A percentile compares a stretch with the other conserved stretches of the same genome.
Evolutionary conservation across 64 coral and sea anemone genomes (phyloP).

Genomic region (Porites australiensis): DNA sequence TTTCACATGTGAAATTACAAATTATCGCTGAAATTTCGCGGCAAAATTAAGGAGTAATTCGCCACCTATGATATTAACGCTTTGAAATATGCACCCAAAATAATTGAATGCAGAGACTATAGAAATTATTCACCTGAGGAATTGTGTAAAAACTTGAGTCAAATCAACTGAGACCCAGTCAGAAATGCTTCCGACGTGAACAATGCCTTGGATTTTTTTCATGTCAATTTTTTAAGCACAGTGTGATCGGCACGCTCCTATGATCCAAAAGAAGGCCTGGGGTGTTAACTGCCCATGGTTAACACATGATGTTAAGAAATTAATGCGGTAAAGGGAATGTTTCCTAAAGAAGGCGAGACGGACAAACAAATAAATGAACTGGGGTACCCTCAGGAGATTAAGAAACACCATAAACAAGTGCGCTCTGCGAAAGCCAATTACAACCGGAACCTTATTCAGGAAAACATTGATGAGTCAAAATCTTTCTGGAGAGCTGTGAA

Average conservation of each 20-base stretch:
- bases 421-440: constrained; percentile 24
- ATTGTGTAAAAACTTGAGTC: not conserved
- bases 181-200: constrained; percentile 1
- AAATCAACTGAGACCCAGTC: constrained; percentile 23
- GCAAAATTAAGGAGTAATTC: no score
- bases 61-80: no score
- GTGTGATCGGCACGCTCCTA: not conserved
- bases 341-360: constrained; percentile 3
- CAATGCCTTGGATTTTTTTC: not conserved
- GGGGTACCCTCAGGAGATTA: constrained; percentile 10
- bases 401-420: constrained; percentile 1
- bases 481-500: constrained; percentile 29
- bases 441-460: constrained; percentile 12
- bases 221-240: not conserved
- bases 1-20: no score
- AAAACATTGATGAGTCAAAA: constrained; percentile 25
- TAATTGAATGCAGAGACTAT: constrained; percentile 27
- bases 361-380: constrained; percentile 38
- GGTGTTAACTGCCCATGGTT: constrained; percentile 2
- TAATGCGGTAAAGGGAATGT: constrained; percentile 13
- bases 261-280: constrained; percentile 19
- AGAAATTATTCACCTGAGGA: not conserved
- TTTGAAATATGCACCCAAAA: constrained; percentile 20
- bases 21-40: no score
- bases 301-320: constrained; percentile 19